Conservation (phyloP, 2,888 invertebrate species). For the Reticulitermes lucifugus region DNA sequence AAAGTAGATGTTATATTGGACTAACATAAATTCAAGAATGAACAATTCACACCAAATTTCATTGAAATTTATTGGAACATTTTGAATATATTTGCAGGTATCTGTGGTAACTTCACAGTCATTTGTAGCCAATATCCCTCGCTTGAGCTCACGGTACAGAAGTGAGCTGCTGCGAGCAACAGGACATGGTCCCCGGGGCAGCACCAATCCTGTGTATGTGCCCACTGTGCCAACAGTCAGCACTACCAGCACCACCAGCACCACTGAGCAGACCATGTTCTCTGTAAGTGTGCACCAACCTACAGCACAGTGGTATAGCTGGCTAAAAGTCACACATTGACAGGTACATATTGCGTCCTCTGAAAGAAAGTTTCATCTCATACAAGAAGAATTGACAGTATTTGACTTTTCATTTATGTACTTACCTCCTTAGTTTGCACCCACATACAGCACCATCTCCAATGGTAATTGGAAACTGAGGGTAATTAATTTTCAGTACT, state of each 20-base stretch:
- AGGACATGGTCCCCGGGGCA: constrained; percentile 61
- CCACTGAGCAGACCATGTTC: background rate
- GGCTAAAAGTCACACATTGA: constrained; percentile 5
- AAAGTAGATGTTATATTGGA: too few species aligned
- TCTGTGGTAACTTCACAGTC: constrained; percentile 24
- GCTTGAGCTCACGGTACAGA: constrained; percentile 73
- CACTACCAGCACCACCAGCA: background rate
- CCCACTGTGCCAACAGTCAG: constrained; percentile 70
- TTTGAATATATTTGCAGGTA: background rate
- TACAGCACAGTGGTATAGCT: constrained; percentile 27
- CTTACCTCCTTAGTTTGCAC: too few species aligned
- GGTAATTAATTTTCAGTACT: too few species aligned
- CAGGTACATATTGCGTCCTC: too few species aligned
- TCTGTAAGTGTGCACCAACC: constrained; percentile 30
- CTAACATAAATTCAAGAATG: too few species aligned
- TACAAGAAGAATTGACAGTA: too few species aligned
- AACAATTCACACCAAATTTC: too few species aligned
- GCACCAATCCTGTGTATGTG: constrained; percentile 71
- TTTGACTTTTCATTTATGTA: too few species aligned
- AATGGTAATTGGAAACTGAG: too few species aligned
- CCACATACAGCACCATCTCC: too few species aligned
- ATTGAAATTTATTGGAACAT: too few species aligned
- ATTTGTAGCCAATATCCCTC: constrained; percentile 14
- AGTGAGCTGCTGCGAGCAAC: constrained; percentile 61
- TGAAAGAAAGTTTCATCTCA: too few species aligned